These are phyloP conservation scores for Heteromurus nitidus DNA, from an alignment of 2,888 invertebrate species.

Conservation along the genomic window DNA sequence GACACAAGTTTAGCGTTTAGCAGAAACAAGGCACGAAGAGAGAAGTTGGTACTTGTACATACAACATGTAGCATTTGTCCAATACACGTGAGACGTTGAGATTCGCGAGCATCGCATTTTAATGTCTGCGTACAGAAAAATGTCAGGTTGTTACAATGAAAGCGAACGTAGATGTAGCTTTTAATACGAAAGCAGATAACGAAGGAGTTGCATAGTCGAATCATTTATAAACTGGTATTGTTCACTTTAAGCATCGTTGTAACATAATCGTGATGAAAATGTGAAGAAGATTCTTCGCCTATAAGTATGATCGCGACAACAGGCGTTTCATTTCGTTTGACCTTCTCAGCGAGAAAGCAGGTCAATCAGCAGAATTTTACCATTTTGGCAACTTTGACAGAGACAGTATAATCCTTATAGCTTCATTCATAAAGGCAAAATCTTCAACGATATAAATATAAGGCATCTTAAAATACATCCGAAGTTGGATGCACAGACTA, in stretches of 20 bases:
- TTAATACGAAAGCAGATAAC: neutral
- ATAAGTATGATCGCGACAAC: conserved; percentile 34
- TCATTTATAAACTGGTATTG: conserved; percentile 23
- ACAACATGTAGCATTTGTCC: too few species aligned
- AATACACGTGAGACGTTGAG: too few species aligned
- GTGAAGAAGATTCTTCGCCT: neutral
- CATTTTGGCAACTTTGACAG: too few species aligned
- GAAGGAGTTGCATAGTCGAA: neutral
- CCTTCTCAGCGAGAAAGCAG: conserved; percentile 57
- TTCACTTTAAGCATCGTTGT: conserved; percentile 1
- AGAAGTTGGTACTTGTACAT: too few species aligned
- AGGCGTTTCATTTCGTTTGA: conserved; percentile 56
- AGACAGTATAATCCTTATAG: too few species aligned
- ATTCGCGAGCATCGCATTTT: neutral
- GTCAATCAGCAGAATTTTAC: conserved; percentile 36
- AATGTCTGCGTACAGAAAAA: neutral
- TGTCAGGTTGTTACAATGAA: conserved; percentile 1
- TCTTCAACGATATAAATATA: too few species aligned
- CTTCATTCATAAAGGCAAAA: too few species aligned
- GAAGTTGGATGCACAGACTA: too few species aligned
- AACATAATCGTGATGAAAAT: conserved; percentile 4
- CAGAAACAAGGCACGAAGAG: too few species aligned
- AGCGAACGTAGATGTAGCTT: neutral
- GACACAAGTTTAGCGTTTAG: too few species aligned
- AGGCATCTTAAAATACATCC: too few species aligned